Percentiles rank a stretch among this genome's conserved stretches.
Evolutionary conservation across 2,797 vertebrate genomes (phyloP).

Genomic region (Ptychadena robeensis): DNA sequence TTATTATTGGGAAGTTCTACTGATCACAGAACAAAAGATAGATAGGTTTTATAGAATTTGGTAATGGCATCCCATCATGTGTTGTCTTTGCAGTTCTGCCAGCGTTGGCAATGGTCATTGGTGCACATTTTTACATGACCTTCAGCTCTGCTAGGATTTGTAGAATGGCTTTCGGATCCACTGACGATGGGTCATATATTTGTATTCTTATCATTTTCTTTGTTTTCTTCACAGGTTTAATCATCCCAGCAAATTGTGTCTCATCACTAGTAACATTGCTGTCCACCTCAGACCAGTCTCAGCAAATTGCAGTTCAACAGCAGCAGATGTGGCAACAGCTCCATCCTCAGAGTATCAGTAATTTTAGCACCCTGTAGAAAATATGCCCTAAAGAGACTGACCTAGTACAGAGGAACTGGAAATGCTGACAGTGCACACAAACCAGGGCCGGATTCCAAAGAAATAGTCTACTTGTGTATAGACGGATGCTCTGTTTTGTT

Average conservation of each 20-base stretch:
- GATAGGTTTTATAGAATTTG: too few species aligned
- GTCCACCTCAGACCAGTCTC: constrained; percentile 94
- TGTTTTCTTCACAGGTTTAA: constrained; percentile 81
- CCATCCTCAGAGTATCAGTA: constrained; percentile 95
- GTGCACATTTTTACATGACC: too few species aligned
- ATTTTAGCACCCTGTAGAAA: constrained; percentile 79
- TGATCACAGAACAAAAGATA: too few species aligned
- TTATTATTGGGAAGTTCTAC: too few species aligned
- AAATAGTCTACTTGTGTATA: constrained; percentile 78
- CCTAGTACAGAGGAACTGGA: constrained; percentile 70
- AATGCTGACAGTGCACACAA: constrained; percentile 75
- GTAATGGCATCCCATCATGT: too few species aligned
- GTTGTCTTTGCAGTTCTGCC: too few species aligned
- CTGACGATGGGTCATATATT: background rate
- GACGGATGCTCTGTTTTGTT: constrained; percentile 72
- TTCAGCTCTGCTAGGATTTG: too few species aligned
- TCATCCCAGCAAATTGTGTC: constrained; percentile 97
- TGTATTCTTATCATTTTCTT: background rate
- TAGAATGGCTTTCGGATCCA: too few species aligned
- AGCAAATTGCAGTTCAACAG: constrained; percentile 95
- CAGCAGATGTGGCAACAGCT: constrained; percentile 98
- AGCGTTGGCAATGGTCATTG: too few species aligned
- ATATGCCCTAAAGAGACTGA: constrained; percentile 66
- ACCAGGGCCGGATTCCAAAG: constrained; percentile 90
- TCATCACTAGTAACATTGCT: constrained; percentile 91